These are phyloP conservation scores for Stichopus chloronotus DNA, from an alignment of 35 echinoderm and acorn worm genomes.

Conservation along the genomic window DNA sequence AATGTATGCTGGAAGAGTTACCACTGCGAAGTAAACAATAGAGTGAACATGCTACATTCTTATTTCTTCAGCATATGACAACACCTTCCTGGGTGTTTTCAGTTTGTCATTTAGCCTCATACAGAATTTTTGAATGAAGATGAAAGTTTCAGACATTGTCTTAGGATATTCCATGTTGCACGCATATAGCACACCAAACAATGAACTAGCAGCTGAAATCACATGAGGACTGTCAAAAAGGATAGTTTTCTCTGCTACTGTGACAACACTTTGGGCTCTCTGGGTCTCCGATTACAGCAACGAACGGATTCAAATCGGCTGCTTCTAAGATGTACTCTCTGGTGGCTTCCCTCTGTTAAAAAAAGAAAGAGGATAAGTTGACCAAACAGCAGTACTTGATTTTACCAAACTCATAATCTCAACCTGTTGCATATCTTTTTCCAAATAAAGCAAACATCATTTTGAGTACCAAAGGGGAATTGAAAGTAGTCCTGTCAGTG, in stretches of 20 bases:
- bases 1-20: neutral
- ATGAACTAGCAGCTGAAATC: slow-evolving; percentile 25
- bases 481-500: neutral
- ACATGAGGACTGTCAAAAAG: slow-evolving; percentile 15
- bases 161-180: slow-evolving; percentile 22
- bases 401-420: neutral
- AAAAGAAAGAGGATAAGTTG: slow-evolving; percentile 6
- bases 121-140: slow-evolving; percentile 12
- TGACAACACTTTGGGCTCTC: slow-evolving; percentile 11
- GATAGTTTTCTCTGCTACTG: neutral
- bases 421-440: neutral
- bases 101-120: slow-evolving; percentile 32
- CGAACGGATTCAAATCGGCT: neutral
- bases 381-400: neutral
- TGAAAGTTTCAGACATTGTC: neutral
- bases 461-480: neutral
- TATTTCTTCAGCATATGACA: neutral
- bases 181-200: neutral
- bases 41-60: too few relatives aligned
- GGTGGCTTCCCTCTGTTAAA: slow-evolving; percentile 6
- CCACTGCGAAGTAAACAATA: too few relatives aligned
- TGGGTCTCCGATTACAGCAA: neutral
- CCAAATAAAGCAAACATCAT: too few relatives aligned
- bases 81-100: slow-evolving; percentile 11
- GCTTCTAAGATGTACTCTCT: neutral